Evolutionary conservation across 2,888 invertebrate species (phyloP).

Genomic region (Dorcus hopei): DNA sequence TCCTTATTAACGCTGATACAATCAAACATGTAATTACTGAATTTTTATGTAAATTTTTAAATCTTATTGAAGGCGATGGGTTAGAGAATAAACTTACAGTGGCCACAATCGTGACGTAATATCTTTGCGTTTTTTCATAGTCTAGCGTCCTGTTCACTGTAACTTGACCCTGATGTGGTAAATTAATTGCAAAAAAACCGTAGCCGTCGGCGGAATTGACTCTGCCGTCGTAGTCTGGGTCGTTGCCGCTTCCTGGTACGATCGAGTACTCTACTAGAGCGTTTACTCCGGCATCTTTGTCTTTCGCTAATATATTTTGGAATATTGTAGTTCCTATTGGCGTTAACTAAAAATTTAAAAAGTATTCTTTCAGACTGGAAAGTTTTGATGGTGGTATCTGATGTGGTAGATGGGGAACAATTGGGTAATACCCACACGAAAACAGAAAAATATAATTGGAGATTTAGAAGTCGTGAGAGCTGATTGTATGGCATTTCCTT

Average conservation of each 20-base stretch:
- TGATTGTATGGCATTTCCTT: too few relatives aligned
- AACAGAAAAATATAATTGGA: too few relatives aligned
- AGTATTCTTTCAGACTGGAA: too few relatives aligned
- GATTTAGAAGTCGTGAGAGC: too few relatives aligned
- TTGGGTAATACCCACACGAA: too few relatives aligned
- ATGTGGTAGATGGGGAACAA: too few relatives aligned
- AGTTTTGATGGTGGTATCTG: too few relatives aligned
- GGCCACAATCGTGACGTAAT: conserved; percentile 83
- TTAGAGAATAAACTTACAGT: conserved; percentile 62
- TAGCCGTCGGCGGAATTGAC: conserved; percentile 74
- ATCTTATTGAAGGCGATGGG: neutral
- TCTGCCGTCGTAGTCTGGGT: conserved; percentile 54
- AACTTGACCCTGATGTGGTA: conserved; percentile 86
- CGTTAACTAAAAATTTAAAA: conserved; percentile 63
- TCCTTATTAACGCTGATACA: too few relatives aligned
- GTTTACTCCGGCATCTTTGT: conserved; percentile 84
- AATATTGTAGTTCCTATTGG: conserved; percentile 84
- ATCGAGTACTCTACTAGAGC: conserved; percentile 85
- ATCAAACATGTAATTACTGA: too few relatives aligned
- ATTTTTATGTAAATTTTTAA: too few relatives aligned
- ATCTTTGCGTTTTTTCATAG: conserved; percentile 83
- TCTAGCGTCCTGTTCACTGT: conserved; percentile 82
- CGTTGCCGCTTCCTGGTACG: conserved; percentile 62
- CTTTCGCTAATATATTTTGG: conserved; percentile 74
- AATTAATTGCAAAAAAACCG: conserved; percentile 78